Conservation (phyloP, 2,888 invertebrate genomes). For the Salticus scenicus region DNA sequence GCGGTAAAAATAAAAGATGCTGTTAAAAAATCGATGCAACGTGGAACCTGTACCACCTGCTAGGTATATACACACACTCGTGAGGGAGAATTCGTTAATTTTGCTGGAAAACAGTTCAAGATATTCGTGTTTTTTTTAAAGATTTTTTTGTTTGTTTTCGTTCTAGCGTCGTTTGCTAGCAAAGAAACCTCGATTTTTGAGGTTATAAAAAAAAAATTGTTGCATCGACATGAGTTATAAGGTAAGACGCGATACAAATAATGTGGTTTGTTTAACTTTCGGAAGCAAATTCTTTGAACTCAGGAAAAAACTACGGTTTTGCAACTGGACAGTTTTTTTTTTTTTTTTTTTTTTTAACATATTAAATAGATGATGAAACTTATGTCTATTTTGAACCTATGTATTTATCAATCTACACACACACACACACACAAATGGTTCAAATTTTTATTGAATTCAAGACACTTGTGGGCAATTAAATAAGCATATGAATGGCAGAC, state of each 20-base stretch:
- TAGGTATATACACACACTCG: not conserved
- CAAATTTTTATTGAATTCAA: too few species aligned
- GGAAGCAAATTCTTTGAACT: not conserved
- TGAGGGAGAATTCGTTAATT: constrained; percentile 8
- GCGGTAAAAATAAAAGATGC: not conserved
- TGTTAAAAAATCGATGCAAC: constrained; percentile 47
- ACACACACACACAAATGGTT: too few species aligned
- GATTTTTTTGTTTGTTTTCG: not conserved
- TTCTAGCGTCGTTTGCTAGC: not conserved
- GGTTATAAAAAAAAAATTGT: not conserved
- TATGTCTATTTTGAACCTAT: too few species aligned
- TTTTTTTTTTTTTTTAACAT: too few species aligned
- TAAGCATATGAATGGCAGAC: too few species aligned
- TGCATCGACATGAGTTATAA: not conserved
- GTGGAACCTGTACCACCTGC: constrained; percentile 51
- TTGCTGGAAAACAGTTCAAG: constrained; percentile 3
- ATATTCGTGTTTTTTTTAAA: not conserved
- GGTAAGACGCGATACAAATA: not conserved
- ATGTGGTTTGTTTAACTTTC: not conserved
- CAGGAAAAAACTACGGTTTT: too few species aligned
- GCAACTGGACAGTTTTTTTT: not conserved
- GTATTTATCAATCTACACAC: too few species aligned
- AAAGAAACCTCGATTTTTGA: not conserved
- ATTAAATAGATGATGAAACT: too few species aligned
- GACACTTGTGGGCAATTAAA: too few species aligned